Evolutionary conservation across 2,888 invertebrate species (phyloP).

Genomic region (Scaptomyza tumidula): DNA sequence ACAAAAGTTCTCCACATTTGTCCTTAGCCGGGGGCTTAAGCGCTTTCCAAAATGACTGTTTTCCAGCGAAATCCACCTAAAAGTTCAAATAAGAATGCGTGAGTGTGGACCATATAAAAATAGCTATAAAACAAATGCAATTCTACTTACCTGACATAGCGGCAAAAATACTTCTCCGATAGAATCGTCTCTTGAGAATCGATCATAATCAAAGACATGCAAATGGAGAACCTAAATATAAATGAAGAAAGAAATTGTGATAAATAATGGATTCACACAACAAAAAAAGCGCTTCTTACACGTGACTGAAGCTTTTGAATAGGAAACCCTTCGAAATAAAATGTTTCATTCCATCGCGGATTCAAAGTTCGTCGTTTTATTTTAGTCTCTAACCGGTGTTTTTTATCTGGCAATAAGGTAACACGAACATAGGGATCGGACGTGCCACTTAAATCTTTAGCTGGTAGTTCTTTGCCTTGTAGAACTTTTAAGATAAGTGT

Average conservation of each 20-base stretch:
- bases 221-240: conserved; percentile 90
- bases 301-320: conserved; percentile 96
- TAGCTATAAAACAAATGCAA: too few species aligned
- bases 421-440: conserved; percentile 96
- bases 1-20: conserved; percentile 95
- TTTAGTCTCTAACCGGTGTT: conserved; percentile 96
- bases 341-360: conserved; percentile 97
- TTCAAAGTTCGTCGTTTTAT: conserved; percentile 95
- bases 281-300: conserved; percentile 84
- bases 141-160: conserved; percentile 91
- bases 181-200: conserved; percentile 96
- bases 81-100: too few species aligned
- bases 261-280: background rate
- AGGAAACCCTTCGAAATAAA: conserved; percentile 97
- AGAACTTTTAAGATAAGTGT: conserved; percentile 95
- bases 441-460: conserved; percentile 95
- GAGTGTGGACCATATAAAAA: too few species aligned
- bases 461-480: conserved; percentile 97
- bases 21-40: conserved; percentile 96
- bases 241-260: background rate
- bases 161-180: conserved; percentile 97
- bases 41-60: conserved; percentile 97
- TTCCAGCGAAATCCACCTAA: conserved; percentile 91
- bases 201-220: conserved; percentile 97
- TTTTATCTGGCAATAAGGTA: conserved; percentile 95